Evolutionary conservation across 2,797 vertebrate species (phyloP), one percentile per base, ranked within the genome.

Genomic region (Cyclopterus lumpus): DNA sequence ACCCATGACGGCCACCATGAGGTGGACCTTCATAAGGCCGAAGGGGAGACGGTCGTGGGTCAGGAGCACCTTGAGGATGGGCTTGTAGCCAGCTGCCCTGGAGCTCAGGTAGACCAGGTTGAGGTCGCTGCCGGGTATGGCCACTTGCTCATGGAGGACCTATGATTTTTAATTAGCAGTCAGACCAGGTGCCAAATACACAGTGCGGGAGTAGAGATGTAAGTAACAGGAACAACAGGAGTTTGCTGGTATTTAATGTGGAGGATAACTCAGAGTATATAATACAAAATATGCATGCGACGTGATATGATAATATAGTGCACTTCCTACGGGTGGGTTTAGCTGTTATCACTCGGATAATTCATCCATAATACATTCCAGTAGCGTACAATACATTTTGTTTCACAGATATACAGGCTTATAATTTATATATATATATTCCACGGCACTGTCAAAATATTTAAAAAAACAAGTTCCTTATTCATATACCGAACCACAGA

Each of bases 1-100:
- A 89, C 98, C 98, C 80, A 98, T 98, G 71, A 99, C 97, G 46
- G 98, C 97, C 68, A 99, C 97, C 97, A 99, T 99, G 62, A 99
- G 97, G 92, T 99, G 98, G 57, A 99, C 97, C 87, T 98, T 99
- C 96, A 98, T 98, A 87, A 99, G 93, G 90, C 98, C 97, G 86
- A 98, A 99, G 1, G 98, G 97, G 84, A 99, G 96, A 2, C 94
- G 88, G 0, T 97, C 94, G 57, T 95, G 96, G 76, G 98, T 99
- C 96, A 99, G 97, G 32, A 97, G 97, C 85, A 99, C 96, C 93
- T 99, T 99, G 68, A 99, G 96, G 75, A 98, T 95, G 62, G 98
- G 98, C 92, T 98, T 99, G 90, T 99, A 99, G 63, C 98, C 97
- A 55, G 97, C 94, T 16, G 97, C 97, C 88, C 98, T 95, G 86